Base-by-base conservation (phyloP, 2,113 vertebrate species). In the Pterophyllum scalare region DNA sequence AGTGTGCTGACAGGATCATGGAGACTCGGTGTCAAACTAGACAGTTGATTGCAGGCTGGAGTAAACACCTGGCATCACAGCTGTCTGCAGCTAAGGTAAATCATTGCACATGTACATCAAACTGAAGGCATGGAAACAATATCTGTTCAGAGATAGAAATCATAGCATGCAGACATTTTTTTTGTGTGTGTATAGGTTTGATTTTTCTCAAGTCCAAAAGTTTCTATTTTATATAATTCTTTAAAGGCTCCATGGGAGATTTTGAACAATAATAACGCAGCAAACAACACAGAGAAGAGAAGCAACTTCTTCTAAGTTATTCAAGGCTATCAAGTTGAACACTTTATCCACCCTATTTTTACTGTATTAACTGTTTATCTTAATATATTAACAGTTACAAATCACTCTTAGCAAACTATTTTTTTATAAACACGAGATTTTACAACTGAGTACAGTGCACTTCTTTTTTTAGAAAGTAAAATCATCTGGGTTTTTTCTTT, bases 11-110 rank as follows among this genome's bases (percentile, higher is more conserved):
- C 90, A 92, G 85, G 90, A 91, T 92, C 81, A 86, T 52, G 83
- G 70, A 81, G 86, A 87, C 89, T 92, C 87, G 64, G 83, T 88
- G 90, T 92, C 92, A 90, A 76, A 75, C 74, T 24, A 64, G 91
- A 93, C 92, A 92, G 88, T 35, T 90, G 90, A 92, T 90, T 84
- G 87, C 82, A 82, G 88, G 80, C 87, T 83, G 77, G 56, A 86
- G 84, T 89, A 87, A 90, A 93, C 91, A 92, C 83, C 88, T 90
- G 88, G 74, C 89, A 88, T 83, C 79, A 72, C 52, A 75, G 90
- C 83, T 80, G 88, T 90, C 87, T 86, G 46, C 83, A 35, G 87
- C 79, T 52, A 80, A 89, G 80, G 90, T 84, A 88, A 94, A 83
- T 88, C 81, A 77, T 9, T 60, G 87, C 86, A 78, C 77, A 49